Conservation (phyloP, 2,888 invertebrate species). For the Apotomis turbidana region DNA sequence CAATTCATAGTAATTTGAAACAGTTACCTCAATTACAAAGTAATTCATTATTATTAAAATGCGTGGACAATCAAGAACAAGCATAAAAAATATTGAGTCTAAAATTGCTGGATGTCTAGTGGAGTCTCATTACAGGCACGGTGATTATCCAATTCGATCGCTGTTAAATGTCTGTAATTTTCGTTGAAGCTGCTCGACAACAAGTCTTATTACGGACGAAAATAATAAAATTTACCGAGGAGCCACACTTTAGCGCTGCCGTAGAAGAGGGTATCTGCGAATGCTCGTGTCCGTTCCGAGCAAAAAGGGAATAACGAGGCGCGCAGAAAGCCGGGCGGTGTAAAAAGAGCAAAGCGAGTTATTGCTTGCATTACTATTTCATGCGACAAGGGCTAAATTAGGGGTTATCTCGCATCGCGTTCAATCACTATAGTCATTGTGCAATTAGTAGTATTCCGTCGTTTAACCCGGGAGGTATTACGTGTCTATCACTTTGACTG, state of each 20-base stretch:
- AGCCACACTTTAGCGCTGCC: slow-evolving; percentile 60
- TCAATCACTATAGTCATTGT: slow-evolving; percentile 60
- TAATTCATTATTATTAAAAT: slow-evolving; percentile 58
- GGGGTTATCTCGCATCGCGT: slow-evolving; percentile 43
- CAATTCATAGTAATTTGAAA: slow-evolving; percentile 55
- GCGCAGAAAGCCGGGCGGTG: slow-evolving; percentile 50
- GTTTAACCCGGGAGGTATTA: slow-evolving; percentile 54
- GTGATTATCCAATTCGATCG: slow-evolving; percentile 75
- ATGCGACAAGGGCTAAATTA: slow-evolving; percentile 43
- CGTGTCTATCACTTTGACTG: slow-evolving; percentile 45
- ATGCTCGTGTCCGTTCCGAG: slow-evolving; percentile 18
- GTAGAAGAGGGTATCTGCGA: slow-evolving; percentile 49
- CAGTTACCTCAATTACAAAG: slow-evolving; percentile 55
- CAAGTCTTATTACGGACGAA: slow-evolving; percentile 56
- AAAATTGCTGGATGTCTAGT: slow-evolving; percentile 63
- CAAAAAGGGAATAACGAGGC: slow-evolving; percentile 50
- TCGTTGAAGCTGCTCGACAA: slow-evolving; percentile 60
- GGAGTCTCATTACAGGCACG: slow-evolving; percentile 63
- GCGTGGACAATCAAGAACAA: slow-evolving; percentile 59
- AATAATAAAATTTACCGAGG: slow-evolving; percentile 64
- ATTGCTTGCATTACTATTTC: slow-evolving; percentile 49
- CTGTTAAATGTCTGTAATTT: slow-evolving; percentile 72
- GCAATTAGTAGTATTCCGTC: slow-evolving; percentile 62
- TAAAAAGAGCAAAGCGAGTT: slow-evolving; percentile 49
- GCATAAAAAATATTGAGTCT: slow-evolving; percentile 56